Evolutionary conservation across 2,113 vertebrate species (phyloP), one percentile per base, ranked within the genome.

Genomic region (Sardina pilchardus): DNA sequence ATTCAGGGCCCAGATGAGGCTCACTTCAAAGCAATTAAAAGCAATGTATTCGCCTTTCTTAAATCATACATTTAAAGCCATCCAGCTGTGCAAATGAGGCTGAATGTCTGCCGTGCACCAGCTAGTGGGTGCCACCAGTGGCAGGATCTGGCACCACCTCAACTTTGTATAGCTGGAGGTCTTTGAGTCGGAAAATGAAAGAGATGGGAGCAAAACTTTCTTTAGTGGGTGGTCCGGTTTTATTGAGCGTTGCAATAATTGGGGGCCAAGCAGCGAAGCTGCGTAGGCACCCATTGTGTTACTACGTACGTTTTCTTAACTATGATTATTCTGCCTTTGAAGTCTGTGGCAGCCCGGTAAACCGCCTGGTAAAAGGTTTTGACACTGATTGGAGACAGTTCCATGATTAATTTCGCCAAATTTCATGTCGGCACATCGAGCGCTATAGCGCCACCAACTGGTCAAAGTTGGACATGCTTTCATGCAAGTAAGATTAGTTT

Each of bases 21-120:
- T 59, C 67, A 59, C 88, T 78, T 78, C 83, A 89, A 89, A 92
- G 92, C 91, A 90, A 88, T 90, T 90, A 91, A 88, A 88, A 89
- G 85, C 85, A 80, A 83, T 85, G 48, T 43, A 86, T 83, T 45
- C 83, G 36, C 39, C 30, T 83, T 86, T 71, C 81, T 84, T 81
- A 42, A 87, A 47, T 86, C 47, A 63, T 0, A 85, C 19, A 26
- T 86, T 80, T 80, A 47, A 84, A 85, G 81, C 75, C 81, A 42
- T 39, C 71, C 47, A 87, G 82, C 83, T 83, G 45, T 63, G 75
- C 81, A 63, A 43, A 85, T 26, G 48, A 85, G 59, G 75, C 81
- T 80, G 7, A 34, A 26, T 9, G 39, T 84, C 43, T 48, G 21
- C 78, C 71, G 39, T 43, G 81, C 44, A 85, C 84, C 84, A 78